Conservation (phyloP, 2,113 vertebrate genomes). For the Nesospiza acunhae region DNA sequence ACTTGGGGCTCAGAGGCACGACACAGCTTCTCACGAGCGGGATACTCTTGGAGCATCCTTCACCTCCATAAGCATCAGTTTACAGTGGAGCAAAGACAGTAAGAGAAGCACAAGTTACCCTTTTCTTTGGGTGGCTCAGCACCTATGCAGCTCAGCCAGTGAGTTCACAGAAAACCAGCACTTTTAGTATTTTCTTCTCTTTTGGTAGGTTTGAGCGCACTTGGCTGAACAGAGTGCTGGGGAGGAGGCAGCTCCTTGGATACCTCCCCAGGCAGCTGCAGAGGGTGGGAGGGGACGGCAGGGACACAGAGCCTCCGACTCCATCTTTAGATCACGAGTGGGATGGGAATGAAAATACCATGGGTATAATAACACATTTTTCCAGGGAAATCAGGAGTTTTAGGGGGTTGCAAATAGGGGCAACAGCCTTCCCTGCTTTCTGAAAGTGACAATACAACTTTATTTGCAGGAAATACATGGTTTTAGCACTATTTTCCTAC, state of each 20-base stretch:
- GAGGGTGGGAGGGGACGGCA: conserved; percentile 16
- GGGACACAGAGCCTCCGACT: background rate
- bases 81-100: rapidly evolving
- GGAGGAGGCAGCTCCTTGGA: conserved; percentile 38
- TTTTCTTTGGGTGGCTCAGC: background rate
- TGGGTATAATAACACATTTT: background rate
- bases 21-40: background rate
- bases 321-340: conserved; percentile 55
- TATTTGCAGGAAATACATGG: background rate
- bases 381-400: background rate
- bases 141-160: background rate
- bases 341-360: conserved; percentile 40
- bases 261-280: background rate
- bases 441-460: background rate
- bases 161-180: background rate
- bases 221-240: background rate
- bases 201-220: background rate
- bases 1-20: background rate
- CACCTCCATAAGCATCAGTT: background rate
- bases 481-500: background rate
- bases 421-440: background rate
- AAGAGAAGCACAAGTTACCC: background rate
- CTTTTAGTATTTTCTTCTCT: background rate
- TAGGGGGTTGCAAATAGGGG: background rate
- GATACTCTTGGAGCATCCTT: background rate